Conservation (phyloP, 1,140 invertebrate species). For the Oppia nitens region DNA sequence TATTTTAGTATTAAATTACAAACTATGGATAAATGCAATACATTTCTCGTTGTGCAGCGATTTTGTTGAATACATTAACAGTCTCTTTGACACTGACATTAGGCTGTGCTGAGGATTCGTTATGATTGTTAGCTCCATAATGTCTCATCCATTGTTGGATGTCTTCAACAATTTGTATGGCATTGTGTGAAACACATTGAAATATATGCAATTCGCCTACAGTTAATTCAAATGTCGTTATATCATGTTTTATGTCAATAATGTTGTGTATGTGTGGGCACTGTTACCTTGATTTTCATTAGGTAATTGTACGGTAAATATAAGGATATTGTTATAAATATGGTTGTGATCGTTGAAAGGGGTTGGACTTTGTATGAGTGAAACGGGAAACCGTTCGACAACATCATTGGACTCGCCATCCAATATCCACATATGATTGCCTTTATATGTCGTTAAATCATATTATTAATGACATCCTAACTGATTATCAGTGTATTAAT, state of each 20-base stretch:
- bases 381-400: constrained; percentile 85
- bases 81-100: constrained; percentile 42
- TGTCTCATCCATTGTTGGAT: constrained; percentile 51
- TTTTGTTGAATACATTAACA: constrained; percentile 38
- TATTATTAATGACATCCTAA: no score
- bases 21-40: constrained; percentile 5
- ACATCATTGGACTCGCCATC: constrained; percentile 36
- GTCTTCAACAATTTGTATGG: constrained; percentile 71
- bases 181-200: constrained; percentile 45
- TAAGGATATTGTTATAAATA: constrained; percentile 93
- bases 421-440: constrained; percentile 17
- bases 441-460: constrained; percentile 42
- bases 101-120: neutral
- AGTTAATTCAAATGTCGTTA: no score
- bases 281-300: constrained; percentile 16
- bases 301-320: constrained; percentile 61
- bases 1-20: neutral
- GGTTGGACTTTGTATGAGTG: constrained; percentile 80
- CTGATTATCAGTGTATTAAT: no score
- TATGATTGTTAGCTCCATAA: constrained; percentile 29
- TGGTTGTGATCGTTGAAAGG: constrained; percentile 91
- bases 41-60: constrained; percentile 27
- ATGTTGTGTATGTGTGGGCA: no score
- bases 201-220: constrained; percentile 96
- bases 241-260: no score